Evolutionary conservation across 2,888 invertebrate species (phyloP), one percentile per base, ranked within the genome.

Genomic region (Drosophila buzzatii): DNA sequence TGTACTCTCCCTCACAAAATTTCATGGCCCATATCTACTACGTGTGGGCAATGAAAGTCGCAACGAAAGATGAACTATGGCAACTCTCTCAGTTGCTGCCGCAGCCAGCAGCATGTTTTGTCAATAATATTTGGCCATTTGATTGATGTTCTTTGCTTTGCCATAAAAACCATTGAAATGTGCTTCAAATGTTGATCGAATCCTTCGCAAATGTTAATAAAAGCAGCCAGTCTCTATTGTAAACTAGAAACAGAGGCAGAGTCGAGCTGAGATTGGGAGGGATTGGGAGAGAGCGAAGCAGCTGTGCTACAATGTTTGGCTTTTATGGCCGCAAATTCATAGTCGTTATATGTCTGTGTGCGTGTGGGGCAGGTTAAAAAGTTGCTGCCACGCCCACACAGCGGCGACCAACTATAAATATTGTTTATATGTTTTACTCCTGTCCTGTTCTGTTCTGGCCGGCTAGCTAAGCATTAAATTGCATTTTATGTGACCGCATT

Each of bases 101-200:
- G 20, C 44, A 49, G 51, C 9, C 67, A 70, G 61, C 79, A n/a
- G 79, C 87, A 83, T 87, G 89, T 79, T 81, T 87, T 84, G 82
- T 84, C 85, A 85, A 85, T 89, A 89, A 84, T 81, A 85, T 85
- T 87, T 87, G 76, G 49, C 68, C 73, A 84, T 89, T 89, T 85
- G 85, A 85, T 85, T 81, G 89, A 85, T 85, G 85, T 84, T 76
- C 51, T 64, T 72, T 62, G 65, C 66, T 69, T 58, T 66, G 58
- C 87, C 70, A 89, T 85, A 85, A 85, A 85, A 85, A 81, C 82
- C 89, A 85, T 79, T 89, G 89, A 75, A 86, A 89, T 85, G 87
- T 87, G 85, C 82, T 75, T 84, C 82, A 84, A 79, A 74, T 71
- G 71, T 61, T 71, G 80, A 84, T 81, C 66, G 70, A 82, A 76